Conservation (phyloP, 2,113 vertebrate species). For the Cynopterus brachyotis region DNA sequence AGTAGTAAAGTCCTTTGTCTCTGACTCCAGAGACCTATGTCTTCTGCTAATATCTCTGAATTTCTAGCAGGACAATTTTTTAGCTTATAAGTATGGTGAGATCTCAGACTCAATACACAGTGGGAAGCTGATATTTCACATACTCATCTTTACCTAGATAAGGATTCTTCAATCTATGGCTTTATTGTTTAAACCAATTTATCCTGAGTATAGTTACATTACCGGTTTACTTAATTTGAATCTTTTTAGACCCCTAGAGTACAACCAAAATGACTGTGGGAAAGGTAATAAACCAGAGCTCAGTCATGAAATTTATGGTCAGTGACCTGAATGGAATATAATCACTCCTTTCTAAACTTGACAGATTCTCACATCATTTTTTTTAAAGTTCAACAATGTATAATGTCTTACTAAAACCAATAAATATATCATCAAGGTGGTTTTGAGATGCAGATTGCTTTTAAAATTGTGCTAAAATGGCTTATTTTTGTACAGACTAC, state of each 20-base stretch:
- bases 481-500: slow-evolving; percentile 69
- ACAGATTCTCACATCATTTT: slow-evolving; percentile 55
- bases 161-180: neutral
- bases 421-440: slow-evolving; percentile 68
- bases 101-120: neutral
- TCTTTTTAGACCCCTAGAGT: neutral
- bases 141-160: neutral
- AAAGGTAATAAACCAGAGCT: slow-evolving; percentile 42
- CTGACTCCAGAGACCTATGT: neutral
- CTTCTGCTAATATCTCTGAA: neutral
- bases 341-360: slow-evolving; percentile 44
- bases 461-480: slow-evolving; percentile 68
- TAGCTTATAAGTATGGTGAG: neutral
- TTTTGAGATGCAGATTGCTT: slow-evolving; percentile 75
- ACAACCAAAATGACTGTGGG: slow-evolving; percentile 33
- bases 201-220: neutral
- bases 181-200: slow-evolving; percentile 44
- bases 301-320: slow-evolving; percentile 62
- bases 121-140: neutral
- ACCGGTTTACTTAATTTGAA: slow-evolving; percentile 17
- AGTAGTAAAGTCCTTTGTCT: neutral
- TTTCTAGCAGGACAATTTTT: neutral
- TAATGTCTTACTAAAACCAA: slow-evolving; percentile 68
- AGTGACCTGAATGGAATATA: slow-evolving; percentile 56
- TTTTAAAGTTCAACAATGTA: slow-evolving; percentile 52